Base-by-base conservation (phyloP, 2,113 vertebrate genomes). In the Datnioides undecimradiatus region DNA sequence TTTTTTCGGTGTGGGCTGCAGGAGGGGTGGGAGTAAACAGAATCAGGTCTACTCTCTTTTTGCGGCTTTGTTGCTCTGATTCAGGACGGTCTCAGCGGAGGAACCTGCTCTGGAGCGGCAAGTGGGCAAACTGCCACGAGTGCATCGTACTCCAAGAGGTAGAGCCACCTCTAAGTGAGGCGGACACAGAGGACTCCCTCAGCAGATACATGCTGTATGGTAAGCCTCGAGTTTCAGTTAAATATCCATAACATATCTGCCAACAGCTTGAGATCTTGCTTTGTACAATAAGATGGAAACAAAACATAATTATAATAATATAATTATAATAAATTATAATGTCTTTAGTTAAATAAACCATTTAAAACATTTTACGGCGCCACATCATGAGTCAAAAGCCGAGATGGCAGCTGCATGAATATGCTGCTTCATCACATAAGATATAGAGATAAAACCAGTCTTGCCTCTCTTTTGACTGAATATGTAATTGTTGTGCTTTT, bases 131-230 rank as follows among this genome's bases (percentile, higher is more conserved):
- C 34, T 92, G 90, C 43, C 2, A 41, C 0, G 57, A 87, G 34
- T 93, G 92, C 76, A 85, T 93, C 5, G 23, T 91, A 29, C 27
- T 93, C 14, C 88, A 92, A 73, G 92, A 91, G 71, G 1, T 73
- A 2, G 85, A 90, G 21, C 87, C 83, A 0, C 83, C 86, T 2
- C 40, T 82, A 5, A 69, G 13, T 2, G 11, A 71, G 12, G 55
- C 46, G 6, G 87, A 52, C 63, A 14, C 76, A 0, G 58, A 66
- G 13, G 84, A 87, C 46, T 72, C 82, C 10, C 72, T 92, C 23
- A 52, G 57, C 79, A 87, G 92, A 87, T 21, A 48, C 49, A 73
- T 93, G 85, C 76, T 92, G 12, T 92, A 91, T 17, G 23, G 92
- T 93, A 45, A 83, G 89, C 10, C 8, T 8, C 14, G 7, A 5